Base-by-base conservation (phyloP, 2,888 invertebrate genomes). In the Slavum lentiscoides region DNA sequence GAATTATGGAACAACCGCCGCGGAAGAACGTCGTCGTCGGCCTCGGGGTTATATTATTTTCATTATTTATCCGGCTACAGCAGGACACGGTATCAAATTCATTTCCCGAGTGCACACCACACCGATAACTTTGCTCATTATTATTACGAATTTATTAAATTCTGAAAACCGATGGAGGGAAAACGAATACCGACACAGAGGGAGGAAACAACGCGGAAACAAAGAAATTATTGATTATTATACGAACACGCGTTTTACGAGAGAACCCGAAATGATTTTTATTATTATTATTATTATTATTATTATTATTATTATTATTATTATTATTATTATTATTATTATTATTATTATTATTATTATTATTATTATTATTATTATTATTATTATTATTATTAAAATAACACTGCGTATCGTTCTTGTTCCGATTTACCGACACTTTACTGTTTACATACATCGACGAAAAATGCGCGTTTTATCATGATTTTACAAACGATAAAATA, bases 131-230 rank as follows among this genome's bases (percentile, higher is more conserved):
- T 66, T 66, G 55, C 66, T 66, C 74, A 66, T 74, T 66, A 74
- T 74, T 74, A 66, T 66, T 74, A 55, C 55, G 74, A 74, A 66
- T 74, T 74, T 74, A 74, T 74, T 74, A 43, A 74, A 74, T 74
- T 74, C 55, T 66, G 55, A 66, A 74, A 74, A 74, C 64, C 55
- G 21, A 55, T 21, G 66, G 74, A 21, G 39, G 55, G 9, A 9
- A 43, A 43, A 43, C 9, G 55, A 37, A 66, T 58, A 58, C 53
- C 68, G 19, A 53, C 23, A 53, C 23, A 23, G 49, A 39, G 23
- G 21, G 15, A 15, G 39, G 39, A 72, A 21, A 59, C 8, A 62
- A 53, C 53, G 53, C 15, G 43, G 43, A 55, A 74, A 74, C 74
- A 74, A 66, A 39, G 39, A 39, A 37, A 8, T 66, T 74, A 66